Evolutionary conservation across 2,888 invertebrate species (phyloP), one percentile per base, ranked within the genome.

Genomic region (Drosophila niveifrons): DNA sequence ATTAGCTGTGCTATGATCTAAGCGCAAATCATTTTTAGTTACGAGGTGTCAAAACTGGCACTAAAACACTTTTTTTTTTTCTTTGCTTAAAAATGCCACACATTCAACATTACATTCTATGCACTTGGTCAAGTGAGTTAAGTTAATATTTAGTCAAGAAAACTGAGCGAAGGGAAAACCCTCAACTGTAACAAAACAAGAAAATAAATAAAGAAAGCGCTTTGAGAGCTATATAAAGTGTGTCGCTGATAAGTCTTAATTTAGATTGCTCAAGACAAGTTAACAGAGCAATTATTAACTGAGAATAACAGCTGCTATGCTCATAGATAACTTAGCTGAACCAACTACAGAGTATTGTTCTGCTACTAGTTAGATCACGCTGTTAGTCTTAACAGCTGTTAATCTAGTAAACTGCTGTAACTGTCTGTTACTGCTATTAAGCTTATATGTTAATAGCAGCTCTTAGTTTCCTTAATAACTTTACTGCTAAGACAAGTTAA

Each of bases 11-110:
- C 65, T 50, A 51, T 74, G 74, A 78, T 64, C 57, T 62, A 56
- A 68, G 68, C 64, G 36, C 62, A 72, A 67, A 69, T 69, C 28
- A 72, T 57, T 61, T 63, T 15, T 18, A 62, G 29, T 58, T 72
- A 56, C 47, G 36, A 78, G 48, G 62, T 73, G 78, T 58, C 61
- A 48, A 62, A 62, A 65, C n/a, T 29, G 28, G 44, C 53, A 43
- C 13, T 23, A 56, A 8, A 36, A 15, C 31, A 31, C 23, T 23
- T 6, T 23, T 23, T 23, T 23, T 23, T 23, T 31, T 13, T 36
- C 46, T 28, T 47, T 57, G 10, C 1, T 23, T 23, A 6, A 23
- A 23, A 23, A 23, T 23, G 23, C 23, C 23, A 23, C 23, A 23
- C 23, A 23, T 23, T 23, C 6, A 4, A 3, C 23, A 23, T 23